These are phyloP conservation scores for Calidris pugnax DNA, from an alignment of 2,113 vertebrate genomes.

Conservation along the genomic window DNA sequence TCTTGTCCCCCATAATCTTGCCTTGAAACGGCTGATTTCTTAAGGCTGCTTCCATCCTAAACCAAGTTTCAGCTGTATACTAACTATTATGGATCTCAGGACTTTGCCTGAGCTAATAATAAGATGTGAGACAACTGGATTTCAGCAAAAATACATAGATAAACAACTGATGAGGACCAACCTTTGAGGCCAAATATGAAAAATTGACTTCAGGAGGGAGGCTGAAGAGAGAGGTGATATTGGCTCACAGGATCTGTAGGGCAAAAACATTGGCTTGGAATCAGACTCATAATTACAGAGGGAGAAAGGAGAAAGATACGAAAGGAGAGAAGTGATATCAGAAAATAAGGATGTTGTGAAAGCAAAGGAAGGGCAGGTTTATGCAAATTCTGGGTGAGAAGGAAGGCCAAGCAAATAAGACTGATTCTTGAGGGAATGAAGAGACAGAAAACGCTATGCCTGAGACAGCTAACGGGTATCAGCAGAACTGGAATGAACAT, in stretches of 20 bases:
- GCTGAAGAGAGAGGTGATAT: neutral
- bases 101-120: neutral
- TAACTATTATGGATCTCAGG: neutral
- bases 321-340: neutral
- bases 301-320: neutral
- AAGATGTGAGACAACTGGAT: neutral
- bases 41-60: neutral
- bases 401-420: neutral
- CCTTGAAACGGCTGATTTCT: neutral
- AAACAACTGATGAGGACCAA: neutral
- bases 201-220: neutral
- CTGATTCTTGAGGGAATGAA: neutral
- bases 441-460: accelerated
- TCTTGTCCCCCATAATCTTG: neutral
- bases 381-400: neutral
- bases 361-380: neutral
- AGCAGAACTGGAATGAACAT: neutral
- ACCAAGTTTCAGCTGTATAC: neutral
- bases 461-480: neutral
- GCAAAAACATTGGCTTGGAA: neutral
- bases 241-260: neutral
- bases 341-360: neutral
- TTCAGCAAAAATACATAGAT: neutral
- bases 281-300: neutral
- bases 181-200: neutral